phyloP scores from a whole-genome alignment of 2,113 vertebrate genomes.

The Thomomys bottae region DNA sequence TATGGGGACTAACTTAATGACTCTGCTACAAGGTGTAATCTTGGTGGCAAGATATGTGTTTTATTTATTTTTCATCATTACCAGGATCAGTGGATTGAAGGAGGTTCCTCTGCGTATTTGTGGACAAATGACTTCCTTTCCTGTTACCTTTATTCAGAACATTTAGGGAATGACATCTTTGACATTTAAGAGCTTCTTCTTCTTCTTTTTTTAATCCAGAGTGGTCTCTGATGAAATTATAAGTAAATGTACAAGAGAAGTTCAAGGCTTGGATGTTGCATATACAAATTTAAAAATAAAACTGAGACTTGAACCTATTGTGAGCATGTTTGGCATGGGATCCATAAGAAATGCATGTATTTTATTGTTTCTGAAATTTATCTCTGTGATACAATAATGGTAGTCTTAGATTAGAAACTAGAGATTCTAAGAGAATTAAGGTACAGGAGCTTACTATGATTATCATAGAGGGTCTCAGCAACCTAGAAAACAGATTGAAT shows the following conservation, averaged over 20 bases:
- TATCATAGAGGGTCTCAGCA: neutral
- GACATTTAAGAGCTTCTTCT: slow-evolving; percentile 3
- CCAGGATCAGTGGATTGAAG: neutral
- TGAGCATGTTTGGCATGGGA: slow-evolving; percentile 11
- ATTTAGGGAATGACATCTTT: neutral
- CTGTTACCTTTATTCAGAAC: slow-evolving; percentile 20
- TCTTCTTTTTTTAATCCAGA: neutral
- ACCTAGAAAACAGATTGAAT: neutral
- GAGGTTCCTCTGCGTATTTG: neutral
- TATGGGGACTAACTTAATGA: neutral
- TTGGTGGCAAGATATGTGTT: neutral
- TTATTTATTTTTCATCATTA: neutral
- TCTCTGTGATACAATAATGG: neutral
- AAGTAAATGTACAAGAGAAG: neutral
- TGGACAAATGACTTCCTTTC: neutral
- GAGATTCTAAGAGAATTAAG: slow-evolving; percentile 25
- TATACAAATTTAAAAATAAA: neutral
- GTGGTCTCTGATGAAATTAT: neutral
- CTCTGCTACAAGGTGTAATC: neutral
- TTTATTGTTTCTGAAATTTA: neutral
- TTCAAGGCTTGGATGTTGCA: neutral
- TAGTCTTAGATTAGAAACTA: slow-evolving; percentile 2
- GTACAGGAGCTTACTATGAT: slow-evolving; percentile 1
- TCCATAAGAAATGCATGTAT: neutral
- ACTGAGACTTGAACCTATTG: neutral